A percentile compares a stretch with the other conserved stretches of the same genome.
These are phyloP conservation scores for Sebastes kiyomatsui DNA, from an alignment of 2,797 vertebrate genomes.

Conservation along the genomic window DNA sequence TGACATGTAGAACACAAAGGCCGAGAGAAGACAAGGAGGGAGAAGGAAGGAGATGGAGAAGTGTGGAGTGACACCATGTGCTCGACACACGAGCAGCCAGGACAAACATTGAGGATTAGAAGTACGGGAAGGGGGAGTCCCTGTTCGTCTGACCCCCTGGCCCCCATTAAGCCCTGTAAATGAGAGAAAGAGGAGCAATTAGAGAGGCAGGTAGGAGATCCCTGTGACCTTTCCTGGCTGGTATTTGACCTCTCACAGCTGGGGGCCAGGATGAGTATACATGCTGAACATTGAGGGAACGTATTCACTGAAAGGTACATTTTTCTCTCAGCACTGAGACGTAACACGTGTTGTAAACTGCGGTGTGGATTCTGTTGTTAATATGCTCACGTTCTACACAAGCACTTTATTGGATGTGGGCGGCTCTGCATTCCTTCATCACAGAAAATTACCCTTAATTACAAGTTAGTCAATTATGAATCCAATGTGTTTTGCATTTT, in stretches of 20 bases:
- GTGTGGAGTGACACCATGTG: constrained; percentile 45
- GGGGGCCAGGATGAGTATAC: constrained; percentile 39
- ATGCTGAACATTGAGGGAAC: constrained; percentile 32
- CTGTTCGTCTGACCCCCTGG: constrained; percentile 47
- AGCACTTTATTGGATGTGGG: constrained; percentile 56
- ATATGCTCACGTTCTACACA: constrained; percentile 51
- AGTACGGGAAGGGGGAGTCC: constrained; percentile 14
- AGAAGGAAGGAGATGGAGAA: constrained; percentile 1
- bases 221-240: constrained; percentile 54
- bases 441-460: constrained; percentile 56
- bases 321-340: neutral
- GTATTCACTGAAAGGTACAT: neutral
- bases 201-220: constrained; percentile 70
- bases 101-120: constrained; percentile 52
- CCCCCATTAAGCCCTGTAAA: constrained; percentile 63
- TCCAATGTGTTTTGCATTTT: constrained; percentile 49
- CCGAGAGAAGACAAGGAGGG: neutral
- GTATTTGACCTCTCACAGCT: constrained; percentile 70
- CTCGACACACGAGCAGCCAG: constrained; percentile 26
- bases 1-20: constrained; percentile 32
- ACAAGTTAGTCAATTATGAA: constrained; percentile 45
- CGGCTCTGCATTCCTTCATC: constrained; percentile 37
- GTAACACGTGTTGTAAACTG: constrained; percentile 6
- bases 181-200: constrained; percentile 71
- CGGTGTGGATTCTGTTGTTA: neutral